These are phyloP conservation scores for Herpailurus yagouaroundi DNA, from an alignment of 2,113 vertebrate species.

Conservation along the genomic window DNA sequence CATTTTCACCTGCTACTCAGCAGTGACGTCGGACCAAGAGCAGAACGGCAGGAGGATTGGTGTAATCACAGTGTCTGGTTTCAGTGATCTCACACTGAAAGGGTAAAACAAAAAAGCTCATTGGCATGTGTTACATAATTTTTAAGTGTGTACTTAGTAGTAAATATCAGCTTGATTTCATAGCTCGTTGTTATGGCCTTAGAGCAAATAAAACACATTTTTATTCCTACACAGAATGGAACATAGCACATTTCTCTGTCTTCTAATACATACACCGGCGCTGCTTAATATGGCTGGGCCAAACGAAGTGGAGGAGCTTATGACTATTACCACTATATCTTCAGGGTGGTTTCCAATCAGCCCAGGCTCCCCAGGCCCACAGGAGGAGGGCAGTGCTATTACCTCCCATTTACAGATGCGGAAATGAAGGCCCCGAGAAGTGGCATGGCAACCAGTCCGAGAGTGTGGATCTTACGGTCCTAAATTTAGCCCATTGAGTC, in stretches of 20 bases:
- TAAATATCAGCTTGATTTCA: constrained; percentile 34
- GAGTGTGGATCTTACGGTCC: background rate
- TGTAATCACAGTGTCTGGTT: background rate
- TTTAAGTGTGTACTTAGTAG: background rate
- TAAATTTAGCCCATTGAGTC: constrained; percentile 55
- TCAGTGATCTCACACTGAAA: constrained; percentile 25
- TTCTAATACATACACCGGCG: accelerated
- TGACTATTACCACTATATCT: too few species aligned
- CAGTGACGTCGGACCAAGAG: background rate
- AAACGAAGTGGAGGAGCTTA: background rate
- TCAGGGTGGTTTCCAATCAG: background rate
- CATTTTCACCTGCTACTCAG: background rate
- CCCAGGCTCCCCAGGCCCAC: background rate
- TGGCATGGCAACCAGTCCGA: background rate
- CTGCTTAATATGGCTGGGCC: background rate
- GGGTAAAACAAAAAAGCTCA: background rate
- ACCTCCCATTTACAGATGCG: background rate
- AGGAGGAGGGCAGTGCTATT: background rate
- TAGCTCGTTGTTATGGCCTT: background rate
- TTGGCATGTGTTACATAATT: background rate
- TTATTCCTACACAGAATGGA: background rate
- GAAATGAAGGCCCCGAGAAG: background rate
- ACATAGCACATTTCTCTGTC: background rate
- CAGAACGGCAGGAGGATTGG: background rate
- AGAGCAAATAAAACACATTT: background rate